Evolutionary conservation across 2,888 invertebrate genomes (phyloP).

Genomic region (Agriopis leucophaearia): DNA sequence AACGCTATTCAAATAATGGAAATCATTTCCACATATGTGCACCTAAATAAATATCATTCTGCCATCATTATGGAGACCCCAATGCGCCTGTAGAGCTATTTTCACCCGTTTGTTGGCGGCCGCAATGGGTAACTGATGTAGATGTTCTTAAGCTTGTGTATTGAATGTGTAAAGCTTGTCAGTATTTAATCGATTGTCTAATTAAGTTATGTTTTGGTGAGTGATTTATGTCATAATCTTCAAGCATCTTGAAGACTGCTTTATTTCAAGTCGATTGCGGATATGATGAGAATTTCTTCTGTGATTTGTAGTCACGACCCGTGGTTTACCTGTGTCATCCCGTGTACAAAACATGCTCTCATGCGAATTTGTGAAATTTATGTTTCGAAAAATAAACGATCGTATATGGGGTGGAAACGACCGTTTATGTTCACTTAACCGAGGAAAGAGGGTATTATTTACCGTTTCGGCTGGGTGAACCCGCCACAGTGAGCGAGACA

Average conservation of each 20-base stretch:
- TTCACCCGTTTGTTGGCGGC: slow-evolving; percentile 75
- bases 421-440: slow-evolving; percentile 87
- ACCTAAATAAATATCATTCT: slow-evolving; percentile 84
- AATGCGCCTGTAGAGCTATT: slow-evolving; percentile 74
- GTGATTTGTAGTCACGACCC: slow-evolving; percentile 48
- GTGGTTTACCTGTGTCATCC: slow-evolving; percentile 59
- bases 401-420: slow-evolving; percentile 87
- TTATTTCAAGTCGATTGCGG: neutral
- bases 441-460: slow-evolving; percentile 86
- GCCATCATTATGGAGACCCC: slow-evolving; percentile 79
- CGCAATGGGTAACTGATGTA: slow-evolving; percentile 61
- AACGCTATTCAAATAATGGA: slow-evolving; percentile 84
- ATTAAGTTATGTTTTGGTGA: neutral
- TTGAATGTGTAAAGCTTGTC: neutral
- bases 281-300: slow-evolving; percentile 21
- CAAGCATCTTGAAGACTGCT: neutral
- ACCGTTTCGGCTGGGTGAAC: slow-evolving; percentile 85
- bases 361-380: slow-evolving; percentile 82
- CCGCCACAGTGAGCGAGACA: slow-evolving; percentile 85
- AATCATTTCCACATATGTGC: slow-evolving; percentile 86
- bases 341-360: slow-evolving; percentile 68
- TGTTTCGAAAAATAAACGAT: slow-evolving; percentile 85
- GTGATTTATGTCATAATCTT: no score
- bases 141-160: slow-evolving; percentile 11
- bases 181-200: neutral